Evolutionary conservation across 2,797 vertebrate genomes (phyloP), one percentile per base, ranked within the genome.

Genomic region (Gila robusta): DNA sequence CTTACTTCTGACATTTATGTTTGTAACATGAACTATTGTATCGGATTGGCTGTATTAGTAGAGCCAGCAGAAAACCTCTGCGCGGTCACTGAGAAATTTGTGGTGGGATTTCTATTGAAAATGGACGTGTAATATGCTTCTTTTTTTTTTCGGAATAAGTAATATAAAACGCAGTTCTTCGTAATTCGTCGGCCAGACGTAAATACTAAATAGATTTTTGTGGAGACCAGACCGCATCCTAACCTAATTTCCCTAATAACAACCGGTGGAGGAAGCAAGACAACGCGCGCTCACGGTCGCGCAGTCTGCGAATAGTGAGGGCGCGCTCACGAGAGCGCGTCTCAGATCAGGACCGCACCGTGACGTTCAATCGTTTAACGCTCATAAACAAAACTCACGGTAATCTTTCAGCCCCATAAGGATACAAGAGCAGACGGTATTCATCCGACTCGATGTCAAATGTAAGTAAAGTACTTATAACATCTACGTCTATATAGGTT

Each of bases 211-310:
- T 67, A 2, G 41, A 54, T 74, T 52, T 67, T 81, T 26, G 76
- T 69, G 62, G 23, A 47, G 59, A 84, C 4, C 59, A 69, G 64
- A 87, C 66, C 74, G 49, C 82, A n/a, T 80, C 62, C 79, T 85
- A 77, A 71, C 62, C 79, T 26, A 28, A 86, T 74, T 82, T 79
- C 17, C 35, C 32, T 72, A 44, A 86, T 62, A 83, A 82, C 54
- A 79, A 74, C 73, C 87, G 70, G 59, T 26, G 87, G 88, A 86
- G 88, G 88, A 87, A 88, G 87, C 84, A 19, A 11, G 70, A 35
- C 73, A 79, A 9, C 21, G 81, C 82, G 85, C 79, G 73, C 11
- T 37, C 86, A 67, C 56, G 47, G 41, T 37, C 64, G 23, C 67
- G 44, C 79, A 54, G 19, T 54, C 69, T 41, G 11, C 0, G 14